phyloP scores from a whole-genome alignment of 2,113 vertebrate species.

The Pelobates fuscus region DNA sequence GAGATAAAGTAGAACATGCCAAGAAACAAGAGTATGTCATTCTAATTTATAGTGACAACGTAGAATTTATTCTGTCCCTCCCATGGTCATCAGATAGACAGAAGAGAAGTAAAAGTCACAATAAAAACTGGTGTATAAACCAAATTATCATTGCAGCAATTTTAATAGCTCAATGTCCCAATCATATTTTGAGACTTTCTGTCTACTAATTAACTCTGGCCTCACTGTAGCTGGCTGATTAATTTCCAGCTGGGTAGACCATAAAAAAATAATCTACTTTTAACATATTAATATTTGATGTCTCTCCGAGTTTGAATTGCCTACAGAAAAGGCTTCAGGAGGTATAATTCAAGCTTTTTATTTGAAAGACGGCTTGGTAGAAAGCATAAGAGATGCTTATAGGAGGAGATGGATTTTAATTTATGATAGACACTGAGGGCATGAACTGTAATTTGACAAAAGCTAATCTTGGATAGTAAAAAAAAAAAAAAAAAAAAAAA shows the following conservation, averaged over 20 bases:
- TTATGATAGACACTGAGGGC: not conserved
- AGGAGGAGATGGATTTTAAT: not conserved
- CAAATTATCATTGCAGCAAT: too few species aligned
- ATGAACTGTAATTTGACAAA: not conserved
- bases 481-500: not conserved
- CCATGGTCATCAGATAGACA: too few species aligned
- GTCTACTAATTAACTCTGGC: too few species aligned
- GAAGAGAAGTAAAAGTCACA: too few species aligned
- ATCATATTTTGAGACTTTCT: too few species aligned
- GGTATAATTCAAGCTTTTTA: constrained; percentile 11
- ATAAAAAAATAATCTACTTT: constrained; percentile 43
- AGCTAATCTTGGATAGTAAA: not conserved
- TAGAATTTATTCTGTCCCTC: too few species aligned
- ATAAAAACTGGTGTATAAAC: too few species aligned
- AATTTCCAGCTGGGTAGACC: constrained; percentile 35
- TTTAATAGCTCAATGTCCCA: too few species aligned
- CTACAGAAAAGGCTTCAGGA: not conserved
- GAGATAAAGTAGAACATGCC: too few species aligned
- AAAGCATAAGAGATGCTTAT: not conserved
- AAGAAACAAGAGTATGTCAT: too few species aligned
- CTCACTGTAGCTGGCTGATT: constrained; percentile 15
- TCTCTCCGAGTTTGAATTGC: constrained; percentile 12
- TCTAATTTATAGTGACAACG: too few species aligned
- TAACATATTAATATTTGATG: constrained; percentile 43
- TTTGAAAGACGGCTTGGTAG: not conserved